phyloP scores from a whole-genome alignment of 1,140 invertebrate species.

The Scaptomyza graminum region DNA sequence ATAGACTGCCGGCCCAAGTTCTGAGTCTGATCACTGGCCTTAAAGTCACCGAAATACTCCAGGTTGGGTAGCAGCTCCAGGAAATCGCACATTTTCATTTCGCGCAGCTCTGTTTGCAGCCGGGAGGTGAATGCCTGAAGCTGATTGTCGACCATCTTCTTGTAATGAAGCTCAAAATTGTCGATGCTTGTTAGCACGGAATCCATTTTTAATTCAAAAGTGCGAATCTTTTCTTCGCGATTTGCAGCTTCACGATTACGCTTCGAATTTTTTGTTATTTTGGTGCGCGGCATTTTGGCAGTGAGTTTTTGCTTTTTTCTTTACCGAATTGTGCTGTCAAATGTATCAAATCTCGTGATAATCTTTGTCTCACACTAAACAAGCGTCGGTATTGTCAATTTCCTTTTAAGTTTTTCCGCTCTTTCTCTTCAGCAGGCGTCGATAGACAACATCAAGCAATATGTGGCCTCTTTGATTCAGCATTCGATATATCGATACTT shows the following conservation, averaged over 20 bases:
- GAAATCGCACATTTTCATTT: constrained; percentile 60
- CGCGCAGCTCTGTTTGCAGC: constrained; percentile 56
- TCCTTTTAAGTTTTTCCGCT: constrained; percentile 67
- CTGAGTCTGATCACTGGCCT: constrained; percentile 69
- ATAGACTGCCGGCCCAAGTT: constrained; percentile 52
- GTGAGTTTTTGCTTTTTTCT: background rate
- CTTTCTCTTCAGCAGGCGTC: constrained; percentile 48
- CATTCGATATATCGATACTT: constrained; percentile 2
- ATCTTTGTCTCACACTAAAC: background rate
- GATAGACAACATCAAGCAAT: constrained; percentile 2
- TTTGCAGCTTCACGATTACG: constrained; percentile 75
- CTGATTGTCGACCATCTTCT: constrained; percentile 41
- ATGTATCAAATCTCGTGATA: constrained; percentile 5
- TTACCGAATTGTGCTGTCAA: background rate
- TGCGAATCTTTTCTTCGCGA: constrained; percentile 74
- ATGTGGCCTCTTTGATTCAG: background rate
- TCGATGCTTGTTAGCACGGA: constrained; percentile 57
- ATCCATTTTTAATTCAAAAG: constrained; percentile 73
- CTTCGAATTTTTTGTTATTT: constrained; percentile 77
- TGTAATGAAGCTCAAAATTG: constrained; percentile 40
- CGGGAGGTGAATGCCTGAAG: constrained; percentile 37
- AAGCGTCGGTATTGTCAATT: constrained; percentile 32
- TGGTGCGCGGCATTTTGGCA: constrained; percentile 75
- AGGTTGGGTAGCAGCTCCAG: constrained; percentile 40
- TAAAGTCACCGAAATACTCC: constrained; percentile 53